Percentiles rank a stretch among this genome's conserved stretches.
Evolutionary conservation across 2,888 invertebrate species (phyloP).

Genomic region (Gandaritis pyraliata): DNA sequence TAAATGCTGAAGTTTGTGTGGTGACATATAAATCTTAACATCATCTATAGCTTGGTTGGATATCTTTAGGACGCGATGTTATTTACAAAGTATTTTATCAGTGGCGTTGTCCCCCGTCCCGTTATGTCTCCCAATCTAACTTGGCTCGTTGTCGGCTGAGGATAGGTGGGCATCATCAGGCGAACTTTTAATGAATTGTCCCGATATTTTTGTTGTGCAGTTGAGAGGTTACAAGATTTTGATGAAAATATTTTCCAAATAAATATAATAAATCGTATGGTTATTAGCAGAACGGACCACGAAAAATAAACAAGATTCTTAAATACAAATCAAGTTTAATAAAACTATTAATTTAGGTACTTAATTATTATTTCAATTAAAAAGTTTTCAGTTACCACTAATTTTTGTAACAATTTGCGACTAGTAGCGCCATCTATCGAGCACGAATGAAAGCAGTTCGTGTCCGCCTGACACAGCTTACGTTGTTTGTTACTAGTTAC

Average conservation of each 20-base stretch:
- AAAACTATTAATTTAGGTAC: too few relatives aligned
- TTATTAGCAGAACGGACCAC: too few relatives aligned
- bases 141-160: constrained; percentile 32
- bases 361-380: too few relatives aligned
- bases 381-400: too few relatives aligned
- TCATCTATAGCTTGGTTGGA: neutral
- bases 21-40: too few relatives aligned
- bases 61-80: constrained; percentile 33
- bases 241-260: constrained; percentile 4
- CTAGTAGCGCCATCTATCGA: constrained; percentile 66
- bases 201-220: constrained; percentile 36
- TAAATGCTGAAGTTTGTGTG: too few relatives aligned
- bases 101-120: constrained; percentile 21
- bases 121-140: constrained; percentile 40
- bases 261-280: too few relatives aligned
- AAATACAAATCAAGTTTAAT: too few relatives aligned
- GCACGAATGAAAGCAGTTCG: constrained; percentile 6
- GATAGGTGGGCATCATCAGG: constrained; percentile 52
- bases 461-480: constrained; percentile 18
- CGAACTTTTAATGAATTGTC: constrained; percentile 76
- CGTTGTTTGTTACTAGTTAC: constrained; percentile 26
- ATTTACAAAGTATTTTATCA: constrained; percentile 39
- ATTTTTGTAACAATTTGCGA: constrained; percentile 36
- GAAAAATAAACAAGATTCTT: too few relatives aligned
- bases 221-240: neutral